phyloP scores from a whole-genome alignment of 2,113 vertebrate genomes.

The Burhinus oedicnemus region DNA sequence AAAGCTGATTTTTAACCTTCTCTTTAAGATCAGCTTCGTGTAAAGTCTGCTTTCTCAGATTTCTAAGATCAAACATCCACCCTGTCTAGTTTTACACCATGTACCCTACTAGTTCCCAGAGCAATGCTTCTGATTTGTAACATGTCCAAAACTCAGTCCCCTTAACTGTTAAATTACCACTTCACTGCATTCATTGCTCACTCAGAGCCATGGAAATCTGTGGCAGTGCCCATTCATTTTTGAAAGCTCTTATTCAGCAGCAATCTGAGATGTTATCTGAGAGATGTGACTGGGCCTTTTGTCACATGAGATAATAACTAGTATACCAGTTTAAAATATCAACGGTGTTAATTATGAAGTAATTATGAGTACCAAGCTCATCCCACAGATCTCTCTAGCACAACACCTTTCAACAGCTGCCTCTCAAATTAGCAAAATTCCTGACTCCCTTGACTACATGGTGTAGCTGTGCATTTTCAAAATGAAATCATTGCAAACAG shows the following conservation, averaged over 20 bases:
- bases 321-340: neutral
- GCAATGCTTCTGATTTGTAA: neutral
- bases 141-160: neutral
- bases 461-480: rapidly evolving
- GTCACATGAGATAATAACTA: neutral
- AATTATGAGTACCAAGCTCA: neutral
- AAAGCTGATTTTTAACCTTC: neutral
- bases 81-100: neutral
- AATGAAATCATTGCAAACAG: neutral
- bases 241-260: neutral
- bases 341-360: neutral
- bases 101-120: neutral
- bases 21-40: neutral
- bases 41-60: neutral
- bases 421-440: neutral
- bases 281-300: neutral
- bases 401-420: neutral
- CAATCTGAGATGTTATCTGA: neutral
- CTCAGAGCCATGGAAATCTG: neutral
- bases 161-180: neutral
- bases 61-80: neutral
- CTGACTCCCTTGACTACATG: neutral
- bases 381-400: neutral
- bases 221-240: neutral
- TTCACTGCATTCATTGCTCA: neutral